Evolutionary conservation across 2,797 vertebrate species (phyloP).

Genomic region (Emys orbicularis): DNA sequence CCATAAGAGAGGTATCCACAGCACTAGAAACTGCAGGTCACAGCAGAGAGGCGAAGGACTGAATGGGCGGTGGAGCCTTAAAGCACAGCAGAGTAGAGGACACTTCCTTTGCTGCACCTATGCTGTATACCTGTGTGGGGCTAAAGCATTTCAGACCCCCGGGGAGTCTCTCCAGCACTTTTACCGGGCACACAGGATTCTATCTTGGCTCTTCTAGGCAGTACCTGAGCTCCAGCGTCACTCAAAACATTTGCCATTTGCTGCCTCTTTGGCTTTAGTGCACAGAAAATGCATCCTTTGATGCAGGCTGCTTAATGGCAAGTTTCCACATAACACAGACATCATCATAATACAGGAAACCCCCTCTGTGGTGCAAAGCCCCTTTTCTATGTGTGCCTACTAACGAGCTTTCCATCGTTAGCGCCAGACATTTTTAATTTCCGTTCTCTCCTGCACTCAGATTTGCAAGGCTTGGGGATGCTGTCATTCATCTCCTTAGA

Average conservation of each 20-base stretch:
- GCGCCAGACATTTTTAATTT: neutral
- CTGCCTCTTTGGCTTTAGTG: neutral
- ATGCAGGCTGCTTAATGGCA: neutral
- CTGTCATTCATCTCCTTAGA: rapidly evolving
- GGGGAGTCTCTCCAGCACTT: neutral
- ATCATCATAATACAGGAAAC: neutral
- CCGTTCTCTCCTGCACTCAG: neutral
- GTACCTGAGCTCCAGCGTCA: neutral
- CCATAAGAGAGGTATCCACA: neutral
- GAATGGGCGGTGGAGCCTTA: neutral
- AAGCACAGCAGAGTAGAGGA: neutral
- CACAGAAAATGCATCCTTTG: neutral
- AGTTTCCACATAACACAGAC: neutral
- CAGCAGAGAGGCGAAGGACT: neutral
- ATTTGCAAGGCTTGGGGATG: neutral
- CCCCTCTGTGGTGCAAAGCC: neutral
- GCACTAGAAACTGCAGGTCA: neutral
- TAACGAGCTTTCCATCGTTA: neutral
- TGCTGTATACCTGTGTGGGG: neutral
- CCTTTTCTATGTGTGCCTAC: neutral
- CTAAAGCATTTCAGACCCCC: neutral
- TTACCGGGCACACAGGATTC: neutral
- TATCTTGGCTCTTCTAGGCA: neutral
- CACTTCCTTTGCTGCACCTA: too few relatives aligned
- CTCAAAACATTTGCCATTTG: neutral